These are phyloP conservation scores for Ctenopoma multispine DNA, from an alignment of 2,797 vertebrate species.

Conservation along the genomic window DNA sequence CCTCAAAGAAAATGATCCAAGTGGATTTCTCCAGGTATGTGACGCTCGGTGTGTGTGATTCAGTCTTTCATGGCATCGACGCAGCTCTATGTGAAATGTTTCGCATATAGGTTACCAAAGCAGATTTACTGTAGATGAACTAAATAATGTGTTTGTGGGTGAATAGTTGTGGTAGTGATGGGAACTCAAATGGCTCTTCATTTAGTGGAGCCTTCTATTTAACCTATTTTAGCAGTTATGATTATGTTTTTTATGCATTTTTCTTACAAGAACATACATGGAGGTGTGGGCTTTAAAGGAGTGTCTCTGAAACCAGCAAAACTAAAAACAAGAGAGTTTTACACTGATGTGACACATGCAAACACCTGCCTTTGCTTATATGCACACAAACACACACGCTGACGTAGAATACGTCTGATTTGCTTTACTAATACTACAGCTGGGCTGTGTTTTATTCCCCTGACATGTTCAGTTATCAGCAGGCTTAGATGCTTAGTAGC, in stretches of 20 bases:
- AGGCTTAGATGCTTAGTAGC: slow-evolving; percentile 10
- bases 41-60: not conserved
- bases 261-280: no score
- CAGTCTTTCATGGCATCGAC: not conserved
- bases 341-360: not conserved
- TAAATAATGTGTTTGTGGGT: no score
- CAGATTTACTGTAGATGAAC: not conserved
- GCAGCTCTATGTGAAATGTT: not conserved
- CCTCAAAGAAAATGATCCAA: slow-evolving; percentile 97
- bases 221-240: no score
- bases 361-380: not conserved
- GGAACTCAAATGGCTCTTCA: no score
- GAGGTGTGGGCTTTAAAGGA: no score
- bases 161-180: no score
- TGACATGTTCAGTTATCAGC: slow-evolving; percentile 4
- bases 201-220: no score
- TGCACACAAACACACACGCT: not conserved
- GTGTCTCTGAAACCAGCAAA: no score
- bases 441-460: slow-evolving; percentile 26
- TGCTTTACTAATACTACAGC: slow-evolving; percentile 4
- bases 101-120: not conserved
- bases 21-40: slow-evolving; percentile 95
- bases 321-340: no score
- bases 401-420: not conserved
- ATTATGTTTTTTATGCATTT: no score